Evolutionary conservation across 2,888 invertebrate genomes (phyloP).

Genomic region (Allygus modestus): DNA sequence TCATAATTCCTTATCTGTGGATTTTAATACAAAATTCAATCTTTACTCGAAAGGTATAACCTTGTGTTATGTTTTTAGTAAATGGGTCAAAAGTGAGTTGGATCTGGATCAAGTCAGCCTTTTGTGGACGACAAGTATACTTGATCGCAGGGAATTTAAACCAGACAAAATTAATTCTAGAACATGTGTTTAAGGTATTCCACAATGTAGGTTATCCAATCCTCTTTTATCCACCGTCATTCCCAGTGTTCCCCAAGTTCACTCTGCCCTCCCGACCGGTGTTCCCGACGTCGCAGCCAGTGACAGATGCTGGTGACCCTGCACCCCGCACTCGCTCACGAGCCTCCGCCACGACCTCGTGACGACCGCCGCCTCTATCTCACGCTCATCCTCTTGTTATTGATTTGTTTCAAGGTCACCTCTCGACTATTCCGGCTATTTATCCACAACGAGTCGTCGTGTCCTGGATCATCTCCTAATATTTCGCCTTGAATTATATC

Average conservation of each 20-base stretch:
- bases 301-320: not conserved
- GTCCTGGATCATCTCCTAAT: constrained; percentile 11
- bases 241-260: not conserved
- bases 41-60: too few relatives aligned
- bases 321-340: not conserved
- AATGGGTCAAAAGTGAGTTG: too few relatives aligned
- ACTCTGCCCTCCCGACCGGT: not conserved
- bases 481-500: constrained; percentile 21
- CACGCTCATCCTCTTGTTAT: constrained; percentile 10
- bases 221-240: too few relatives aligned
- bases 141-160: too few relatives aligned
- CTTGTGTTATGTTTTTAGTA: too few relatives aligned
- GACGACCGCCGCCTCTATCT: not conserved
- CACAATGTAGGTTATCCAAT: too few relatives aligned
- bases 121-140: too few relatives aligned
- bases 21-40: too few relatives aligned
- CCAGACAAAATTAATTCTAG: too few relatives aligned
- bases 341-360: not conserved
- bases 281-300: not conserved
- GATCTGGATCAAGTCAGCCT: too few relatives aligned
- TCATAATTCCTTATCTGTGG: too few relatives aligned
- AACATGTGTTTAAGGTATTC: too few relatives aligned
- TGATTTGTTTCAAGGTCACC: constrained; percentile 25
- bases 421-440: constrained; percentile 24
- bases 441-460: not conserved